These are phyloP conservation scores for Meloidogyne chitwoodi DNA, from an alignment of 1,140 invertebrate species.

Conservation along the genomic window DNA sequence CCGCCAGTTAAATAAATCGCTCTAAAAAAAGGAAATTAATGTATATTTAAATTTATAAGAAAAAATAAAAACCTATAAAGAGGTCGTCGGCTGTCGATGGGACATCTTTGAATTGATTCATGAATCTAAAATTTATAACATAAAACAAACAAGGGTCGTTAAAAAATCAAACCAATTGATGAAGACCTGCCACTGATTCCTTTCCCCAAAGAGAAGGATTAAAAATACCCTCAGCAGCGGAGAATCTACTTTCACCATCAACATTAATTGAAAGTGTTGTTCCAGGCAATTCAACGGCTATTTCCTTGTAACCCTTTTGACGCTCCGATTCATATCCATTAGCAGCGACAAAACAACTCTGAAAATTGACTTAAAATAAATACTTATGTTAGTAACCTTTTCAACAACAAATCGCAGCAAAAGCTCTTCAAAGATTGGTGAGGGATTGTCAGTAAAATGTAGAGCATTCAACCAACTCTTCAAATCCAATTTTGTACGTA, in stretches of 20 bases:
- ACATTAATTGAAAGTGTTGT: constrained; percentile 32
- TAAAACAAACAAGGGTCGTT: background rate
- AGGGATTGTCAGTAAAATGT: background rate
- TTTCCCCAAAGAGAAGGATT: constrained; percentile 68
- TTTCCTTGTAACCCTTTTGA: constrained; percentile 55
- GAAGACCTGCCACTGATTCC: constrained; percentile 65
- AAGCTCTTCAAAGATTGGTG: constrained; percentile 60
- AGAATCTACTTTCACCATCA: constrained; percentile 35
- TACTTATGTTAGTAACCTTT: constrained; percentile 56
- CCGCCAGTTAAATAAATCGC: constrained; percentile 66
- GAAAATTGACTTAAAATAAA: constrained; percentile 28
- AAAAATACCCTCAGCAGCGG: constrained; percentile 67
- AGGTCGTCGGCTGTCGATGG: constrained; percentile 53
- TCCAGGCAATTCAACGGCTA: background rate
- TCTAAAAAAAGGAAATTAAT: constrained; percentile 45
- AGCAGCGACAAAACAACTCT: constrained; percentile 64
- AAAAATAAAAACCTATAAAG: constrained; percentile 43
- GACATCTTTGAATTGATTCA: constrained; percentile 64
- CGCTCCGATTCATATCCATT: constrained; percentile 62
- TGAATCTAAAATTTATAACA: constrained; percentile 32
- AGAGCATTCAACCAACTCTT: constrained; percentile 46
- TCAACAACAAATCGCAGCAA: constrained; percentile 62
- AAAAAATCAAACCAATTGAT: constrained; percentile 64
- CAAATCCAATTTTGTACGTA: constrained; percentile 46
- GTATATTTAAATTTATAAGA: background rate